These are phyloP conservation scores for Cosmia pyralina DNA, from an alignment of 2,888 invertebrate species.

Conservation along the genomic window DNA sequence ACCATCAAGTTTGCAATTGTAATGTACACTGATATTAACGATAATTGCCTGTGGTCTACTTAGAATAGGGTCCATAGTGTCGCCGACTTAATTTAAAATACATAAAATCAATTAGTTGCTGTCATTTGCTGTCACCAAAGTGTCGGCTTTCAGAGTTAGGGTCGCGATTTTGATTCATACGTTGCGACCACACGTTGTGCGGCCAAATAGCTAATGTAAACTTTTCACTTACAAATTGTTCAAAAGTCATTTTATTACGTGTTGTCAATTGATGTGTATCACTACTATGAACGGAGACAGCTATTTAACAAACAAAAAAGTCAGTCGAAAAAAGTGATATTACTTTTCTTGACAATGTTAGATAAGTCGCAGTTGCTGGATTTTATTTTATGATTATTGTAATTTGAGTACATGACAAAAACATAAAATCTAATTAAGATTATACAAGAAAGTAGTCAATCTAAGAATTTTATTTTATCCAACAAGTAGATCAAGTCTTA, in stretches of 20 bases:
- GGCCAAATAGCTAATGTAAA: not conserved
- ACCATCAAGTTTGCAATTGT: conserved; percentile 64
- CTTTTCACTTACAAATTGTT: conserved; percentile 11
- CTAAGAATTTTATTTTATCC: not conserved
- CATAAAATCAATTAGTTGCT: conserved; percentile 59
- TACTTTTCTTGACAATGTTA: not conserved
- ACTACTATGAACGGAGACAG: not conserved
- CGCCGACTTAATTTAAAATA: conserved; percentile 55
- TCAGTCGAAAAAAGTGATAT: not conserved
- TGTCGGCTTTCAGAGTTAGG: conserved; percentile 37
- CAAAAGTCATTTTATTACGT: not conserved
- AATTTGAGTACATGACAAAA: not conserved
- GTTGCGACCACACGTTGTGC: conserved; percentile 41
- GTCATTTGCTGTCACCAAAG: conserved; percentile 36
- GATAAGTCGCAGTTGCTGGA: not conserved
- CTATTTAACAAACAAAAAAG: not conserved
- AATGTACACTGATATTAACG: conserved; percentile 60
- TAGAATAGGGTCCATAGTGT: conserved; percentile 43
- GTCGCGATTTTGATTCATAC: conserved; percentile 26
- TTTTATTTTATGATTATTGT: not conserved
- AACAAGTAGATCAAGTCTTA: conserved; percentile 26
- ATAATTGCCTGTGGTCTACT: conserved; percentile 51
- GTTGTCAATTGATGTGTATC: not conserved
- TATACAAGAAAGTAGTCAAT: not conserved
- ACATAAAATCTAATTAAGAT: not conserved